Conservation (phyloP, 2,888 invertebrate genomes). For the Sipha maydis region DNA sequence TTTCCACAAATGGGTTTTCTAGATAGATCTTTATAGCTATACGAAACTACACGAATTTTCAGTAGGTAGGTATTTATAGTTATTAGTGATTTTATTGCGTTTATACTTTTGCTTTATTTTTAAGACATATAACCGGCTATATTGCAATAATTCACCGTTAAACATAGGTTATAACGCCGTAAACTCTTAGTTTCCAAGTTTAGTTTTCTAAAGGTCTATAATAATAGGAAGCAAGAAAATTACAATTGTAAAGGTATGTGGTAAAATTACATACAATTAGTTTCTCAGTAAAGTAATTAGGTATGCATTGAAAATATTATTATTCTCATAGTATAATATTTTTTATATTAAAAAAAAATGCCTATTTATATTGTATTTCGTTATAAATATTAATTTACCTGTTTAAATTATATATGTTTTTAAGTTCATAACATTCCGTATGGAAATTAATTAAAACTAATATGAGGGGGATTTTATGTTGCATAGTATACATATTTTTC, state of each 20-base stretch:
- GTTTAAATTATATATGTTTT: background rate
- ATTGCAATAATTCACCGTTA: background rate
- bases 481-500: background rate
- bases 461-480: background rate
- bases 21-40: background rate
- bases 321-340: background rate
- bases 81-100: conserved; percentile 17
- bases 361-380: background rate
- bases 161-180: background rate
- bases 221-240: background rate
- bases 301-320: background rate
- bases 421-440: background rate
- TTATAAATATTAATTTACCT: background rate
- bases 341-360: background rate
- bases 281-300: background rate
- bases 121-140: background rate
- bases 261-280: background rate
- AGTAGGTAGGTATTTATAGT: background rate
- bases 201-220: background rate
- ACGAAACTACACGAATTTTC: background rate
- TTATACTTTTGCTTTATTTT: conserved; percentile 16
- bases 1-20: background rate
- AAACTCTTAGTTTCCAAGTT: background rate
- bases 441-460: background rate
- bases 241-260: background rate